Conservation (phyloP, 2,113 vertebrate species). For the Oophaga pumilio region DNA sequence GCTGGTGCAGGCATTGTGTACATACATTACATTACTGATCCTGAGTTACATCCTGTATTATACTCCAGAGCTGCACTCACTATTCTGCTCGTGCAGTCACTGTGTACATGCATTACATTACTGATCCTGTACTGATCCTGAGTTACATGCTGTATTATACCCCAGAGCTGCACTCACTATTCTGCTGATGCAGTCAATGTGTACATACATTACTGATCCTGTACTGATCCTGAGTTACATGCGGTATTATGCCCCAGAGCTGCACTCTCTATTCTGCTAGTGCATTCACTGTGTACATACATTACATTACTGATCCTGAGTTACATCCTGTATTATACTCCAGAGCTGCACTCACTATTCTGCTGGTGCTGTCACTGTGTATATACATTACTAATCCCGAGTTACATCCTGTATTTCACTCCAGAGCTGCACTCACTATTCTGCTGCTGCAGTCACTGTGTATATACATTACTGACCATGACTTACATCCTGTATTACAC, state of each 20-base stretch:
- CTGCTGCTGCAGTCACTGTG: neutral
- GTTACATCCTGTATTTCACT: neutral
- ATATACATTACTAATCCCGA: too few species aligned
- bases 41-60: neutral
- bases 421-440: neutral
- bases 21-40: neutral
- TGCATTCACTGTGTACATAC: neutral
- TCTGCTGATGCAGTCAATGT: neutral
- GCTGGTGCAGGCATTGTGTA: neutral
- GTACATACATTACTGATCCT: neutral
- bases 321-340: neutral
- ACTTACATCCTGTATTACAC: neutral
- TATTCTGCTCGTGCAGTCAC: neutral
- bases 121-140: too few species aligned
- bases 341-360: neutral
- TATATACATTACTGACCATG: neutral
- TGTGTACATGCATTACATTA: too few species aligned
- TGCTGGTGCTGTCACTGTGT: neutral
- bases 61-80: neutral
- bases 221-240: constrained; percentile 1
- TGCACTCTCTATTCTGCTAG: neutral
- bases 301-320: neutral
- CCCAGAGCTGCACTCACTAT: neutral
- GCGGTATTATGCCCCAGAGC: neutral
- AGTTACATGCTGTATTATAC: neutral